Percentiles rank a stretch among this genome's conserved stretches.
Evolutionary conservation across 2,113 vertebrate species (phyloP).

Genomic region (Thunnus maccoyii): DNA sequence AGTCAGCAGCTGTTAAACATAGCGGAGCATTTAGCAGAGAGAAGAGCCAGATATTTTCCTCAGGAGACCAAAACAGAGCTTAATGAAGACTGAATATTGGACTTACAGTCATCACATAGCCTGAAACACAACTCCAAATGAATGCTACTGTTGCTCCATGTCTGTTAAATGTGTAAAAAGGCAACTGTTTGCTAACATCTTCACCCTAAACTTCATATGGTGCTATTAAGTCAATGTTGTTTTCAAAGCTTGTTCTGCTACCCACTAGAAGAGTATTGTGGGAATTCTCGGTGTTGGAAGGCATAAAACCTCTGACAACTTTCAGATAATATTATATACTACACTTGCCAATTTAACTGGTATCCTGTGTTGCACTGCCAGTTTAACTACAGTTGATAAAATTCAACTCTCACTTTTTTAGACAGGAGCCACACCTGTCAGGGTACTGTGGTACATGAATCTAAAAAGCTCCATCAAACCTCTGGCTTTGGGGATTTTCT

Average conservation of each 20-base stretch:
- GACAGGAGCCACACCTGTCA: neutral
- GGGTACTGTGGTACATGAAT: neutral
- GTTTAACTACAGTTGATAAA: neutral
- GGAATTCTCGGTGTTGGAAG: too few species aligned
- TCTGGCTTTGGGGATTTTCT: neutral
- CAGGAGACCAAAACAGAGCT: neutral
- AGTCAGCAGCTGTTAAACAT: neutral
- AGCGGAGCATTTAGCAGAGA: neutral
- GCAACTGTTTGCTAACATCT: too few species aligned
- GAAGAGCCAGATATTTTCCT: neutral
- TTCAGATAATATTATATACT: neutral
- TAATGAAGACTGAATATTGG: neutral
- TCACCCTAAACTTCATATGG: too few species aligned
- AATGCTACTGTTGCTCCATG: neutral
- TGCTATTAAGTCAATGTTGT: too few species aligned
- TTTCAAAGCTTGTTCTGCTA: too few species aligned
- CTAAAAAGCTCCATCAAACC: constrained; percentile 7
- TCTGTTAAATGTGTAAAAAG: too few species aligned
- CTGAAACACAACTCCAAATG: neutral
- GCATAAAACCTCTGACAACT: neutral
- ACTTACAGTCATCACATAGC: neutral
- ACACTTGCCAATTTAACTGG: neutral
- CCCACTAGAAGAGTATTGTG: too few species aligned
- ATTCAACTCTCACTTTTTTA: neutral
- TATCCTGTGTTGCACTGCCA: neutral